Evolutionary conservation across 2,888 invertebrate genomes (phyloP).

Genomic region (Ormyrus pomaceus): DNA sequence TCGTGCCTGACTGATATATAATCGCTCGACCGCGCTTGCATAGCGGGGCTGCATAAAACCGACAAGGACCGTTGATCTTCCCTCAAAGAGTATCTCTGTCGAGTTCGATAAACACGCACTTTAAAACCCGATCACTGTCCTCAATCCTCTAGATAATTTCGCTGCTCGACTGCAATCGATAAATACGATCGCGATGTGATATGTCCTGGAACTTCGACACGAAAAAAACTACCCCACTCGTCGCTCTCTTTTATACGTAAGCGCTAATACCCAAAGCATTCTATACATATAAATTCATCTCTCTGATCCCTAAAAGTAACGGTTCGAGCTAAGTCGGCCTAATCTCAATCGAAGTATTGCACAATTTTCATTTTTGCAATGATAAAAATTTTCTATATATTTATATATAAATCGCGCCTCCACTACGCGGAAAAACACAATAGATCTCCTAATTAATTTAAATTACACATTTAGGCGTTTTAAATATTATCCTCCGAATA

Average conservation of each 20-base stretch:
- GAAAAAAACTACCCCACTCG: conserved; percentile 26
- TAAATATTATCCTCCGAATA: conserved; percentile 29
- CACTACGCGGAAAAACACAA: not conserved
- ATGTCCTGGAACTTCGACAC: conserved; percentile 41
- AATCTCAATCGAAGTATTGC: conserved; percentile 51
- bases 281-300: not conserved
- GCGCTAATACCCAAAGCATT: conserved; percentile 25
- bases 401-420: conserved; percentile 17
- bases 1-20: too few species aligned
- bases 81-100: conserved; percentile 3
- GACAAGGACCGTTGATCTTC: conserved; percentile 39
- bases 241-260: conserved; percentile 16
- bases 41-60: not conserved
- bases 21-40: too few species aligned
- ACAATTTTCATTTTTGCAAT: conserved; percentile 25
- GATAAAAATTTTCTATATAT: conserved; percentile 32
- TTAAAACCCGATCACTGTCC: not conserved
- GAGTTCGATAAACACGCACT: conserved; percentile 1
- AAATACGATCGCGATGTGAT: conserved; percentile 33
- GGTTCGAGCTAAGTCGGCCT: conserved; percentile 35
- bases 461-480: conserved; percentile 53
- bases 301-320: conserved; percentile 16
- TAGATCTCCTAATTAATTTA: not conserved
- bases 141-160: not conserved
- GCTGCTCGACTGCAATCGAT: conserved; percentile 28